Evolutionary conservation across 2,797 vertebrate genomes (phyloP), one percentile per base, ranked within the genome.

Genomic region (Borostomias antarcticus): DNA sequence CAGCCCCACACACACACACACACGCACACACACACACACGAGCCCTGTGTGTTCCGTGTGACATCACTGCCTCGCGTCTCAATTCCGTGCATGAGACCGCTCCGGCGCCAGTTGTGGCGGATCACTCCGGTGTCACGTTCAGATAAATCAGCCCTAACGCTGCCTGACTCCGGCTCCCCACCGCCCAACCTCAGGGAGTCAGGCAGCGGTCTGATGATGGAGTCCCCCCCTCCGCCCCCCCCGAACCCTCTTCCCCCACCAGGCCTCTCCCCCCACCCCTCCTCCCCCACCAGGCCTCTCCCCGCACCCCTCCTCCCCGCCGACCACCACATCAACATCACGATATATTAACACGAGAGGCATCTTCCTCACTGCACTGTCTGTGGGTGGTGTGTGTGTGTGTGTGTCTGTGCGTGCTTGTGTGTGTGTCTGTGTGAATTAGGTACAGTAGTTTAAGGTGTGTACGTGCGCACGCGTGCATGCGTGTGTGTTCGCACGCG

Each of bases 91-190:
- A 7, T 57, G 48, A 62, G 62, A 60, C 72, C 66, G 74, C 75
- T 79, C 72, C 9, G 61, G 80, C 72, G 74, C 78, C 80, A 84
- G 77, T 75, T 77, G 80, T 64, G 75, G 80, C 70, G 74, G 73
- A 81, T 84, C 54, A 68, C 79, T 72, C 80, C 77, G 59, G 68
- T 70, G 70, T 82, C 77, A 74, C 47, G 37, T 83, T 81, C 53
- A 29, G 64, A 78, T 83, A 79, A 83, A 80, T 85, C 63, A 78
- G 80, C 3, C 54, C 75, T 79, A 67, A 68, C 64, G 73, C 66
- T 67, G 61, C 75, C 72, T 65, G 73, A 76, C 68, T 66, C 59
- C 29, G 3, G 52, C 63, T 72, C 57, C 62, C 26, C 68, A 62
- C 65, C 50, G 35, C 80, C 62, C 60, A 69, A 71, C 73, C 73